Evolutionary conservation across 2,888 invertebrate species (phyloP).

Genomic region (Selenia dentaria): DNA sequence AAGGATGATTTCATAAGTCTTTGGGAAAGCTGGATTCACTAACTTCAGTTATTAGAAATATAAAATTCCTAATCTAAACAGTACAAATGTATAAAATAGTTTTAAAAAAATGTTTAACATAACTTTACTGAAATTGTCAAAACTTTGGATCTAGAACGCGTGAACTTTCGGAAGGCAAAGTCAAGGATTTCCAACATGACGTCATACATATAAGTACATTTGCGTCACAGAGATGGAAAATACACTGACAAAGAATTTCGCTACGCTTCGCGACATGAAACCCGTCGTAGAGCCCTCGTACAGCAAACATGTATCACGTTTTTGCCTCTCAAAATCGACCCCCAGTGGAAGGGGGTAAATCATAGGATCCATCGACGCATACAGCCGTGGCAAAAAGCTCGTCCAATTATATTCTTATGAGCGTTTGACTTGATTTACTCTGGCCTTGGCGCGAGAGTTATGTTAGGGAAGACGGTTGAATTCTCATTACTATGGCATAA

Average conservation of each 20-base stretch:
- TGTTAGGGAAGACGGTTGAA: slow-evolving; percentile 36
- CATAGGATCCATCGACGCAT: slow-evolving; percentile 17
- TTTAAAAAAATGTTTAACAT: too few species aligned
- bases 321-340: slow-evolving; percentile 12
- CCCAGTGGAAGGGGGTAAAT: slow-evolving; percentile 13
- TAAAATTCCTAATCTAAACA: too few species aligned
- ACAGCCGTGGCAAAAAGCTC: slow-evolving; percentile 26
- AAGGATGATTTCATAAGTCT: too few species aligned
- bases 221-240: slow-evolving; percentile 1
- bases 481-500: slow-evolving; percentile 45
- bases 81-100: too few species aligned
- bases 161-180: neutral
- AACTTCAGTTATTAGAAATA: too few species aligned
- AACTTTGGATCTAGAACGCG: too few species aligned
- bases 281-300: slow-evolving; percentile 4
- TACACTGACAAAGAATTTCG: slow-evolving; percentile 1
- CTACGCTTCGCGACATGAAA: slow-evolving; percentile 7
- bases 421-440: slow-evolving; percentile 46
- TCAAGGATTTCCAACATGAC: too few species aligned
- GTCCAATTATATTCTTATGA: slow-evolving; percentile 58
- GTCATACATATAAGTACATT: neutral
- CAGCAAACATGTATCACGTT: slow-evolving; percentile 12
- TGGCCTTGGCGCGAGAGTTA: slow-evolving; percentile 45
- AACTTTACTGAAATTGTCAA: too few species aligned
- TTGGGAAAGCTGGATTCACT: too few species aligned